Evolutionary conservation across 2,797 vertebrate genomes (phyloP).

Genomic region (Tinamus major): DNA sequence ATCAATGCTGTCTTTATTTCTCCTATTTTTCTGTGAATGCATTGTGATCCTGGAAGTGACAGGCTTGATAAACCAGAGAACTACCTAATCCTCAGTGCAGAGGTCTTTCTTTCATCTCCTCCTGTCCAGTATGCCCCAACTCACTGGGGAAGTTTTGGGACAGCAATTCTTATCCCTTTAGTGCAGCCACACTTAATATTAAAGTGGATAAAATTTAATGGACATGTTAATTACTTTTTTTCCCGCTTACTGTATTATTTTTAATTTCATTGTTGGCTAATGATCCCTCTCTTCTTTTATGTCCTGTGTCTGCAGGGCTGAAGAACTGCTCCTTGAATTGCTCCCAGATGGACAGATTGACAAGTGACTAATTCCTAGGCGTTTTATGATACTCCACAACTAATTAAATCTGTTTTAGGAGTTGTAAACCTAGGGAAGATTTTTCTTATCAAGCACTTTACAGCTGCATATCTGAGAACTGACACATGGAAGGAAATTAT

Average conservation of each 20-base stretch:
- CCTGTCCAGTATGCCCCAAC: neutral
- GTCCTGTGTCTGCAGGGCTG: conserved; percentile 2
- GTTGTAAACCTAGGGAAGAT: conserved; percentile 13
- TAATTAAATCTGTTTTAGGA: conserved; percentile 50
- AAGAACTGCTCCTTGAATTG: conserved; percentile 22
- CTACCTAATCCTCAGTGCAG: neutral
- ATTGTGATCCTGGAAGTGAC: neutral
- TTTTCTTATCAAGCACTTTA: conserved; percentile 33
- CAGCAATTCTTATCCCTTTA: conserved; percentile 19
- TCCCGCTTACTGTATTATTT: conserved; percentile 26
- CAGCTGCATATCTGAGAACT: conserved; percentile 20
- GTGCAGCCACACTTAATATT: neutral
- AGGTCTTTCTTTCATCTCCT: neutral
- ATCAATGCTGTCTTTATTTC: conserved; percentile 1
- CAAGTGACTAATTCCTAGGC: conserved; percentile 50
- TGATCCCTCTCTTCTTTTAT: conserved; percentile 62
- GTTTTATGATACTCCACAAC: conserved; percentile 27
- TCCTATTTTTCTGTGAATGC: neutral
- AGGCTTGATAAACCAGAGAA: neutral
- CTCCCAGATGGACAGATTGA: conserved; percentile 38
- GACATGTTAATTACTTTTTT: conserved; percentile 54
- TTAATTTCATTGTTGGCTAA: conserved; percentile 71
- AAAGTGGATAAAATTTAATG: conserved; percentile 30
- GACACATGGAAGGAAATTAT: neutral
- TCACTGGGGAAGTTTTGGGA: neutral